Conservation (phyloP, 2,888 invertebrate species). For the Hymenopus coronatus region DNA sequence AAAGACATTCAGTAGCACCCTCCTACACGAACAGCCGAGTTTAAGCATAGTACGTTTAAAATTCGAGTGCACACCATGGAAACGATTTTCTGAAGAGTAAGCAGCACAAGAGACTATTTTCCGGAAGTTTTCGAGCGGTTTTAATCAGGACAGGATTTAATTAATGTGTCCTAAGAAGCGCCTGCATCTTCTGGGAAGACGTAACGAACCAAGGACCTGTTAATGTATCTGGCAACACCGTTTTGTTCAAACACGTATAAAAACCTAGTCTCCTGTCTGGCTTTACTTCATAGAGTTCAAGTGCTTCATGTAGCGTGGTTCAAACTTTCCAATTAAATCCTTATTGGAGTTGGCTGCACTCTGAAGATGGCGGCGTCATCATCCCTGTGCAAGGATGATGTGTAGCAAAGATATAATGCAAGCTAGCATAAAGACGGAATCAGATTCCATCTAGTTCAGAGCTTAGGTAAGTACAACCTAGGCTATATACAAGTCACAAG, state of each 20-base stretch:
- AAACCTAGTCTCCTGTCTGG: background rate
- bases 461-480: too few species aligned
- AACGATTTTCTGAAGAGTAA: too few species aligned
- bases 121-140: background rate
- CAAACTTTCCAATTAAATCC: background rate
- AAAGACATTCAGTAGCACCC: too few species aligned
- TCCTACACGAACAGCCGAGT: too few species aligned
- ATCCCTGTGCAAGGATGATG: background rate
- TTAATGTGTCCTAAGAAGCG: background rate
- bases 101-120: too few species aligned
- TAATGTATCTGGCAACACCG: background rate
- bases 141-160: background rate
- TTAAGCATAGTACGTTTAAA: too few species aligned
- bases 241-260: background rate
- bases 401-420: background rate
- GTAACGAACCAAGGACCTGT: background rate
- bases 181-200: background rate
- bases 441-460: too few species aligned
- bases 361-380: background rate
- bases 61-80: too few species aligned
- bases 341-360: background rate
- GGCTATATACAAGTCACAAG: too few species aligned
- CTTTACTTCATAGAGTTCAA: background rate
- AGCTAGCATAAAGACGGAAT: background rate
- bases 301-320: background rate